These are phyloP conservation scores for Picathartes gymnocephalus DNA, from an alignment of 2,113 vertebrate genomes.

Conservation along the genomic window DNA sequence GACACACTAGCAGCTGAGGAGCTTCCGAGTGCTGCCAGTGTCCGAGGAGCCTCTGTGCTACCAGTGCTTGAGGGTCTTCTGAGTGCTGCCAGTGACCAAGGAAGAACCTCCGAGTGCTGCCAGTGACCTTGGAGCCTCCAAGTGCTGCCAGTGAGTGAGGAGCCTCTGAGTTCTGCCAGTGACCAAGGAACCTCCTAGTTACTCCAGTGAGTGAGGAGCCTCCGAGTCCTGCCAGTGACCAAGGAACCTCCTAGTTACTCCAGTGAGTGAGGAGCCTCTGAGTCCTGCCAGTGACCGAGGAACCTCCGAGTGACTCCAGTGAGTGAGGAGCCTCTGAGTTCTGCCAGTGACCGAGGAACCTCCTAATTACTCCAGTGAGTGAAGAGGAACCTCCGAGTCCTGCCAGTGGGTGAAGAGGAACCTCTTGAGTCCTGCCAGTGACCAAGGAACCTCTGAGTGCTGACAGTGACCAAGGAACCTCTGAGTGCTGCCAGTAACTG, in stretches of 20 bases:
- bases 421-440: background rate
- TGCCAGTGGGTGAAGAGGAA: background rate
- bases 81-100: background rate
- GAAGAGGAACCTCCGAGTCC: background rate
- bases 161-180: background rate
- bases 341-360: background rate
- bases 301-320: no score
- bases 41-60: background rate
- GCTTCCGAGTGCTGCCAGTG: background rate
- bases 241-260: background rate
- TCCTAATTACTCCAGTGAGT: background rate
- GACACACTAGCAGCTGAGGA: background rate
- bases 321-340: fast-evolving
- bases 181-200: fast-evolving
- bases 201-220: background rate
- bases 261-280: background rate
- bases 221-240: background rate
- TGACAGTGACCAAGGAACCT: background rate
- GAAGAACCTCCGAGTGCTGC: no score
- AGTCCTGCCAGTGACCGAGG: background rate
- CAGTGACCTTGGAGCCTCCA: fast-evolving
- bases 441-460: background rate
- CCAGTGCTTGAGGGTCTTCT: background rate
- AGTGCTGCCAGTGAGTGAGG: no score
- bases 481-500: background rate